A percentile compares a stretch with the other conserved stretches of the same genome.
Conservation (phyloP, 2,113 vertebrate species). For the Trachemys scripta region DNA sequence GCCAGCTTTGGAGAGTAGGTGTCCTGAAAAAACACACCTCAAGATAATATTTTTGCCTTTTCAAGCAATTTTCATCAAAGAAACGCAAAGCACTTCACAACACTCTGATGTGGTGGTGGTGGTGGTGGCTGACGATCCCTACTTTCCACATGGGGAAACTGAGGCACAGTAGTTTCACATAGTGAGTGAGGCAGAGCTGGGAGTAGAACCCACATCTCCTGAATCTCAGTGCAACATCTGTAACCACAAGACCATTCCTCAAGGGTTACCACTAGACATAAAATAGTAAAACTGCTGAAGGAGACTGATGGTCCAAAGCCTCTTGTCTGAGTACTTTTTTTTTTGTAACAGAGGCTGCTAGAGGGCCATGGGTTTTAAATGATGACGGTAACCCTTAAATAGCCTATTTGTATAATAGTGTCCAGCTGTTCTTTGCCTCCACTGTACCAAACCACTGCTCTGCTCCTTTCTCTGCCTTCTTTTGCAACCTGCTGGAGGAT, state of each 20-base stretch:
- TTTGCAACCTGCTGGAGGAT: neutral
- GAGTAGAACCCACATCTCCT: neutral
- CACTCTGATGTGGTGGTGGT: accelerated
- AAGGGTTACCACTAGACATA: neutral
- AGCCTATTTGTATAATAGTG: neutral
- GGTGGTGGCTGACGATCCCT: neutral
- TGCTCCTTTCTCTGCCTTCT: neutral
- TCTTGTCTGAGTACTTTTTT: neutral
- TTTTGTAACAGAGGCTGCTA: neutral
- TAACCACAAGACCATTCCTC: slow-evolving; percentile 44
- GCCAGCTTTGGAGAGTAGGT: neutral
- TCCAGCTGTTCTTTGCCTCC: neutral
- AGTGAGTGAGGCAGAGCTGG: neutral
- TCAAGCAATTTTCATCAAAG: neutral
- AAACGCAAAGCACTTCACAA: neutral
- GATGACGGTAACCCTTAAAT: accelerated
- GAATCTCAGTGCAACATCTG: slow-evolving; percentile 3
- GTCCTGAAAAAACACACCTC: neutral
- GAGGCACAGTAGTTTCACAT: neutral
- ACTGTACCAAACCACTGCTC: neutral
- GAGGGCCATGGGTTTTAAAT: neutral
- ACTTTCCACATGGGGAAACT: neutral
- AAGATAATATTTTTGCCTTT: neutral
- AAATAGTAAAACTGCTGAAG: neutral
- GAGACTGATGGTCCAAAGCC: neutral